Evolutionary conservation across 2,888 invertebrate genomes (phyloP), one percentile per base, ranked within the genome.

Genomic region (Crepidodera aurea): DNA sequence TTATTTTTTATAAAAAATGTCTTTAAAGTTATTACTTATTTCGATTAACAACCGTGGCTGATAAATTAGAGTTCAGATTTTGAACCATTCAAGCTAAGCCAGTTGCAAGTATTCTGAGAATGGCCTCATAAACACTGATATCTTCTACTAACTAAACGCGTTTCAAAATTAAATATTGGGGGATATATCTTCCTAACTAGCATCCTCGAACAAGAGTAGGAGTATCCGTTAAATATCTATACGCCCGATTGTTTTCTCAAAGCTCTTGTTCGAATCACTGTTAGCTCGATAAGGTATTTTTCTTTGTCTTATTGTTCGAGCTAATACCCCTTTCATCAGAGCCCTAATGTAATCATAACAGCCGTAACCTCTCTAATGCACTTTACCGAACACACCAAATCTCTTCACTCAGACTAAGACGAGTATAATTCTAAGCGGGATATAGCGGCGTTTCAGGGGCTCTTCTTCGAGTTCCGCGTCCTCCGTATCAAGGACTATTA

Each of bases 291-390:
- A 2, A n/a, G 8, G 4, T 32, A 32, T 32, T 32, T 32, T 12
- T 34, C 13, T 34, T 12, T 34, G 13, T 34, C 34, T n/a, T n/a
- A 34, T 12, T 13, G 3, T 10, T 16, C 1, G 40, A 13, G 10
- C 13, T 34, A 34, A 34, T 34, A 13, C 34, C 13, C 12, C 10
- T 34, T 34, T 8, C 13, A 34, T 34, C 34, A 6, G 29, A 34
- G 13, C 42, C 16, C 42, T 19, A 48, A 48, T 48, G 27, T 27
- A 48, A 27, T 48, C 48, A 48, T 29, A 48, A 48, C 48, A 48
- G 16, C 1, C 48, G 16, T 40, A 40, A 40, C 40, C 40, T 40
- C 15, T 27, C 48, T 48, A 48, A 48, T 48, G 48, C 48, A 48
- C 48, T 48, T 48, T 27, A 48, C 27, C 13, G 48, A 18, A 10